Percentiles rank a stretch among this genome's conserved stretches.
Evolutionary conservation across 2,797 vertebrate species (phyloP).

Genomic region (Iguana delicatissima): DNA sequence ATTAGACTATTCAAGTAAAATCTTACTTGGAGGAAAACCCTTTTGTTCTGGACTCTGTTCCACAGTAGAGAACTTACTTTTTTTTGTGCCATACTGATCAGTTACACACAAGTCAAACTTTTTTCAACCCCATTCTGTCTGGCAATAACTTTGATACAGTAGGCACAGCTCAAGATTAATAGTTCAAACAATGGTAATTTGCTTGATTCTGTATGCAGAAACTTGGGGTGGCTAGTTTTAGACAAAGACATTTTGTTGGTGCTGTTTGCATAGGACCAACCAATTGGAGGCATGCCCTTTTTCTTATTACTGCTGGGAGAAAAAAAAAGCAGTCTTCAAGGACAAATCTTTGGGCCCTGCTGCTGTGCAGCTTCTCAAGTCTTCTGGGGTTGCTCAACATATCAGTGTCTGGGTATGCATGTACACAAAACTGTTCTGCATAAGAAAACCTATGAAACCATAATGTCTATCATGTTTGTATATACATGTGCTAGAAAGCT

Average conservation of each 20-base stretch:
- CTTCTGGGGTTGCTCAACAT: background rate
- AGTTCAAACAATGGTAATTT: slow-evolving; percentile 94
- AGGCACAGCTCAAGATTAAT: slow-evolving; percentile 80
- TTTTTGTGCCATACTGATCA: slow-evolving; percentile 91
- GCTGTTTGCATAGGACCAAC: slow-evolving; percentile 52
- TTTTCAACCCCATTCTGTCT: slow-evolving; percentile 79
- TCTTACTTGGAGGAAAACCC: slow-evolving; percentile 70
- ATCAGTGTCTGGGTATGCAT: background rate
- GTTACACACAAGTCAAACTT: slow-evolving; percentile 84
- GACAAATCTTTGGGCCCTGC: background rate
- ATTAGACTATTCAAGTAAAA: slow-evolving; percentile 85
- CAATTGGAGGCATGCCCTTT: slow-evolving; percentile 28
- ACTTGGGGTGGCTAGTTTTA: slow-evolving; percentile 62
- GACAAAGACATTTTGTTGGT: slow-evolving; percentile 60
- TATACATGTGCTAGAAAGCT: background rate
- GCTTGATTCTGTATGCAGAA: slow-evolving; percentile 68
- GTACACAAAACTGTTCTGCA: background rate
- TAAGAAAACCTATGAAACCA: background rate
- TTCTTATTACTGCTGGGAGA: slow-evolving; percentile 58
- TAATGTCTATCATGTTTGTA: slow-evolving; percentile 12
- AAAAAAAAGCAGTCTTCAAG: slow-evolving; percentile 61
- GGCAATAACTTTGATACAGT: slow-evolving; percentile 82
- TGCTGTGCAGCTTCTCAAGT: background rate
- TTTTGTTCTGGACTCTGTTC: slow-evolving; percentile 81
- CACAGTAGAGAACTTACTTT: slow-evolving; percentile 82